Conservation (phyloP, 2,797 vertebrate genomes). For the Eidolon dupreanum region DNA sequence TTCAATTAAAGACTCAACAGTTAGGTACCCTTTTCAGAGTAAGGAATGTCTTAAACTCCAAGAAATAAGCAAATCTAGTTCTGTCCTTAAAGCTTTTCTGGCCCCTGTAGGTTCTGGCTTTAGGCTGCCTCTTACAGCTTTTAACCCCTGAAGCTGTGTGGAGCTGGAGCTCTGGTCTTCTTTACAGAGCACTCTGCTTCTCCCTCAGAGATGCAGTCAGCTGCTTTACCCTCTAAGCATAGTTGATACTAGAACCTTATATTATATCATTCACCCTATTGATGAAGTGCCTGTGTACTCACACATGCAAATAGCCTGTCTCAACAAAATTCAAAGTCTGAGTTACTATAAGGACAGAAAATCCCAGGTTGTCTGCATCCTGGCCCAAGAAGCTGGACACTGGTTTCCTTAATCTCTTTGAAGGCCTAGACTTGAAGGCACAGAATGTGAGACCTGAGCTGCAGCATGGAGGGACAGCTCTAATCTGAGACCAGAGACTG, state of each 20-base stretch:
- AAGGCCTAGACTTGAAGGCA: background rate
- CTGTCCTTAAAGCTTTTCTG: background rate
- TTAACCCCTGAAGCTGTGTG: background rate
- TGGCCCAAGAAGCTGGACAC: background rate
- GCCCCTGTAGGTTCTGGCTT: background rate
- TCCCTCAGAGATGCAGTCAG: background rate
- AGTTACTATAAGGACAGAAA: background rate
- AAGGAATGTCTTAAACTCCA: background rate
- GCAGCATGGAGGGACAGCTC: background rate
- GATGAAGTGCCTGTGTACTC: background rate
- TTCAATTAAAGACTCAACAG: background rate
- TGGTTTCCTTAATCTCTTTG: background rate
- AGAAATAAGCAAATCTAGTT: background rate
- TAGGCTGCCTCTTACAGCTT: background rate
- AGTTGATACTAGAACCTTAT: background rate
- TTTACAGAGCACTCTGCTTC: background rate
- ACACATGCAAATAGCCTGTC: background rate
- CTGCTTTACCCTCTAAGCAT: background rate
- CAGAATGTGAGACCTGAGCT: background rate
- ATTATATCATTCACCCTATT: background rate
- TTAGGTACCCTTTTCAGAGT: background rate
- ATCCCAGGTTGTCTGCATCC: background rate
- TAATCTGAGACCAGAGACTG: background rate
- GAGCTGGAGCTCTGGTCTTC: background rate
- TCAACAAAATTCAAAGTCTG: background rate